Percentiles rank a stretch among this genome's conserved stretches.
phyloP scores from a whole-genome alignment of 92 coral and sea anemone genomes.

The Bergia sp. region DNA sequence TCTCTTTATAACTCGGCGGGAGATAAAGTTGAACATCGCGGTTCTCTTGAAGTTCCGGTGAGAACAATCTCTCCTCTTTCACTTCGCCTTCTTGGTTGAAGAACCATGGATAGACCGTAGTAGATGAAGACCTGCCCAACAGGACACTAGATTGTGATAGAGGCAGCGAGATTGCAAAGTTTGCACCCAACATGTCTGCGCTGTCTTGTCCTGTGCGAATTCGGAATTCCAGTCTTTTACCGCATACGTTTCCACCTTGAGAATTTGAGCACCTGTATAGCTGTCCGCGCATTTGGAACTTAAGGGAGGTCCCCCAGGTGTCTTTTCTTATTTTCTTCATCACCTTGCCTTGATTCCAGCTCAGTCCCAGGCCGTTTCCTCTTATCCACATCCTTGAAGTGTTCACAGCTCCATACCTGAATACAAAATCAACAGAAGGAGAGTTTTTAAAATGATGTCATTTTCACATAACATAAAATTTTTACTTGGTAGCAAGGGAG shows the following conservation, averaged over 20 bases:
- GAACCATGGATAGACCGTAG: constrained; percentile 56
- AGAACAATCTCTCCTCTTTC: constrained; percentile 27
- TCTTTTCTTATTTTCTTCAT: constrained; percentile 43
- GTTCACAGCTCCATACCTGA: constrained; percentile 7
- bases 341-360: constrained; percentile 50
- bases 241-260: constrained; percentile 10
- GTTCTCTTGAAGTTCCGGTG: constrained; percentile 44
- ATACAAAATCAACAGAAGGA: neutral
- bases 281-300: constrained; percentile 14
- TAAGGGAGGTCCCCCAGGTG: constrained; percentile 43
- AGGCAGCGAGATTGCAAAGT: constrained; percentile 38
- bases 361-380: constrained; percentile 53
- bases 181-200: constrained; percentile 56
- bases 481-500: too few species aligned
- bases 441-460: neutral
- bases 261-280: constrained; percentile 5
- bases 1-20: constrained; percentile 58
- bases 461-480: neutral
- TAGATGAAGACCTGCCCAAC: neutral
- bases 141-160: constrained; percentile 15
- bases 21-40: constrained; percentile 25
- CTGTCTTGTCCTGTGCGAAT: constrained; percentile 38
- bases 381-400: constrained; percentile 55
- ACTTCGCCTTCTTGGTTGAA: constrained; percentile 25
- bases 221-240: constrained; percentile 23